Conservation (phyloP, 1,140 invertebrate genomes). For the Chionoecetes opilio region DNA sequence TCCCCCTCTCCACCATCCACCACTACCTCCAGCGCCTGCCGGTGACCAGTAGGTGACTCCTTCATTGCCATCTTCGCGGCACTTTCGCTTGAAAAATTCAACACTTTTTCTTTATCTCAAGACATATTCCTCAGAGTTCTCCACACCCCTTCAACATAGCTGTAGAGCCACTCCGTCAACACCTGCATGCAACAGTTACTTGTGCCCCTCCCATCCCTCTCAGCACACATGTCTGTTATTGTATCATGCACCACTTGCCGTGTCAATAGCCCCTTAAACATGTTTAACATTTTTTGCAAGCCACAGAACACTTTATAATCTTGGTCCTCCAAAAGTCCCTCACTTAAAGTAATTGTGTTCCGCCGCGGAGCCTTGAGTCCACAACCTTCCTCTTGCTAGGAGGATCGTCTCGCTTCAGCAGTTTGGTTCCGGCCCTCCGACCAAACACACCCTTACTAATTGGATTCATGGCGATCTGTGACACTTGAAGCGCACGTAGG, state of each 20-base stretch:
- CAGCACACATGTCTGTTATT: not conserved
- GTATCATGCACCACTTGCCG: not conserved
- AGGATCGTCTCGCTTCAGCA: not conserved
- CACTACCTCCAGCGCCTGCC: constrained; percentile 67
- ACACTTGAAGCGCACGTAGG: not conserved
- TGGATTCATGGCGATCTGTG: not conserved
- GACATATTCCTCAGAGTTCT: not conserved
- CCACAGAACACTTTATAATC: not conserved
- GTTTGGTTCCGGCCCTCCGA: too few species aligned
- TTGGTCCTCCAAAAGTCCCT: not conserved
- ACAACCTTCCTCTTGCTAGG: not conserved
- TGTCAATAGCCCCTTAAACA: not conserved
- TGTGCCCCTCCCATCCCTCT: not conserved
- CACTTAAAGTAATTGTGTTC: not conserved
- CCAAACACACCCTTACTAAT: not conserved
- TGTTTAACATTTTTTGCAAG: not conserved
- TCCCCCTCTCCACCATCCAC: constrained; percentile 74
- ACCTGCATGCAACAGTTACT: not conserved
- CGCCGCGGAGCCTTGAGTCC: not conserved
- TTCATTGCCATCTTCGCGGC: not conserved
- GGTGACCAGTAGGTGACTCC: constrained; percentile 53
- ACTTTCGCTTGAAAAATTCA: constrained; percentile 1
- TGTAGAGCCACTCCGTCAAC: not conserved
- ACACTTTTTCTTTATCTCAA: constrained; percentile 3
- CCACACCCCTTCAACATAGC: not conserved